Evolutionary conservation across 2,113 vertebrate species (phyloP).

Genomic region (Laticauda colubrina): DNA sequence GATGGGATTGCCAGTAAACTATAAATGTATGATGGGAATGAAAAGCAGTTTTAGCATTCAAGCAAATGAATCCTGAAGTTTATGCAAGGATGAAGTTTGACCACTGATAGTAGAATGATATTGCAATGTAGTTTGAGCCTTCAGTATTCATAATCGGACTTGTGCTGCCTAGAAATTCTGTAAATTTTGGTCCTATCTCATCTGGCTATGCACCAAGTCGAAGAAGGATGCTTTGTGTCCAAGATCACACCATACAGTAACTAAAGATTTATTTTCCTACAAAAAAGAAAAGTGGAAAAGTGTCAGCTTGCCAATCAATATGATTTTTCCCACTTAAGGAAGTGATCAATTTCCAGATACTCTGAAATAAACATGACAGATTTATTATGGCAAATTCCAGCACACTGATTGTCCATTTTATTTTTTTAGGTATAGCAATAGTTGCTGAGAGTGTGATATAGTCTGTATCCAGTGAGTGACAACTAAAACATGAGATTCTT

Average conservation of each 20-base stretch:
- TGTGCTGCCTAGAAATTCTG: not conserved
- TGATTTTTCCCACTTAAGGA: not conserved
- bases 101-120: not conserved
- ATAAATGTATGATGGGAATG: conserved; percentile 5
- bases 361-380: not conserved
- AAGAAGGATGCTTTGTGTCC: not conserved
- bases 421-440: not conserved
- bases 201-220: not conserved
- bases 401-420: not conserved
- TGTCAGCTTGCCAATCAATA: not conserved
- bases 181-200: not conserved
- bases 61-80: not conserved
- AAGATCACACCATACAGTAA: not conserved
- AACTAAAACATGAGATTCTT: not conserved
- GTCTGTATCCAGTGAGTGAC: not conserved
- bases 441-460: not conserved
- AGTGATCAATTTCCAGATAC: not conserved
- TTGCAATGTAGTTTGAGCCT: not conserved
- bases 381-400: not conserved
- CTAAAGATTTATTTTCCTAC: not conserved
- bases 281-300: not conserved
- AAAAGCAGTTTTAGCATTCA: not conserved
- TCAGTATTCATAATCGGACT: not conserved
- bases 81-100: not conserved
- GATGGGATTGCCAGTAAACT: conserved; percentile 30